Conservation (phyloP, 64 coral and sea anemone genomes). For the Pocillopora verrucosa region DNA sequence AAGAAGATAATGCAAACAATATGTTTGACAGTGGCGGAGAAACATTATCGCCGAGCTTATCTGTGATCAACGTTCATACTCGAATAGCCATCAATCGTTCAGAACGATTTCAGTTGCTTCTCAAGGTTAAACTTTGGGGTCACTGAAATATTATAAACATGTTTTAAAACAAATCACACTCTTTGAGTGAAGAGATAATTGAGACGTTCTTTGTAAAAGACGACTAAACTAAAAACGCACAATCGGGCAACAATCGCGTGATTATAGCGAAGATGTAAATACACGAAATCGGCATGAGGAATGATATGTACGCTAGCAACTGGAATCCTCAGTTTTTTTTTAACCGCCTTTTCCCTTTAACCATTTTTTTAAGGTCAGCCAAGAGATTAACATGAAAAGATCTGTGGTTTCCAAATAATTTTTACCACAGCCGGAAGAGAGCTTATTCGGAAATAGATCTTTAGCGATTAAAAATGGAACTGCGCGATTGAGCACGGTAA, state of each 20-base stretch:
- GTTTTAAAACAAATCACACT: constrained; percentile 10
- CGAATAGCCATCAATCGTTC: background rate
- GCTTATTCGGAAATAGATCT: constrained; percentile 11
- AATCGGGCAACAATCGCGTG: constrained; percentile 23
- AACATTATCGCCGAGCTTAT: constrained; percentile 25
- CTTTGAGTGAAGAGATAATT: background rate
- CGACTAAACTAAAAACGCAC: background rate
- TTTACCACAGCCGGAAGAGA: background rate
- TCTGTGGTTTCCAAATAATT: background rate
- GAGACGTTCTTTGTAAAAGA: background rate
- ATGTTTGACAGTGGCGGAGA: constrained; percentile 21
- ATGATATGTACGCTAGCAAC: background rate
- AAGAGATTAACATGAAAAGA: background rate
- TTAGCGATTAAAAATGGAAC: background rate
- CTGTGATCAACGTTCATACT: background rate
- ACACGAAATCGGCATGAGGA: background rate
- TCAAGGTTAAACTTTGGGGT: constrained; percentile 5
- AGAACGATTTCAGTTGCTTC: background rate
- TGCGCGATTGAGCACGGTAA: constrained; percentile 1
- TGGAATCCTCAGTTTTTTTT: background rate
- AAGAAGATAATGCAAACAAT: constrained; percentile 22
- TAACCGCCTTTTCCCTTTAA: background rate
- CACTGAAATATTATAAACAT: constrained; percentile 35
- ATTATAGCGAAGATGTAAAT: constrained; percentile 14
- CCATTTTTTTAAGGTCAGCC: background rate